Conservation (phyloP, 2,797 vertebrate species). For the Thalassophryne amazonica region DNA sequence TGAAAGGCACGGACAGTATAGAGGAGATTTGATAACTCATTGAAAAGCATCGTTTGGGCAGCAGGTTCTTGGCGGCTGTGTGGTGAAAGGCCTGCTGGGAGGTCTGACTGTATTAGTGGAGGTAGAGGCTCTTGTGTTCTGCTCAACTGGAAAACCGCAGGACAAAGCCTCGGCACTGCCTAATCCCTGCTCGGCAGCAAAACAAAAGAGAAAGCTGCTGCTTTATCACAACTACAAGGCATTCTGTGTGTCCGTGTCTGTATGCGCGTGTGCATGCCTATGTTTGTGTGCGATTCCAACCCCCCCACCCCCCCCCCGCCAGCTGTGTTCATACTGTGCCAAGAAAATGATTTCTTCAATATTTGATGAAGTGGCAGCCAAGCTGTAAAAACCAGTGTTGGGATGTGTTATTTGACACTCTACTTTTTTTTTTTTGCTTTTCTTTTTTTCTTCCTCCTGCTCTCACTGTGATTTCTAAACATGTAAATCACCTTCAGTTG, state of each 20-base stretch:
- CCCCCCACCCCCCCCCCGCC: no score
- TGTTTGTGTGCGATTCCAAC: conserved; percentile 23
- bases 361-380: conserved; percentile 79
- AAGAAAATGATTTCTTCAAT: conserved; percentile 76
- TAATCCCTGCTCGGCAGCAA: conserved; percentile 78
- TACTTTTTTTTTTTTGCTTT: conserved; percentile 30
- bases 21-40: conserved; percentile 80
- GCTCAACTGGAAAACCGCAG: conserved; percentile 80
- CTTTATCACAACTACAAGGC: conserved; percentile 78
- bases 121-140: conserved; percentile 81
- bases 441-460: conserved; percentile 46
- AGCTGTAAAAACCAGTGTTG: conserved; percentile 70
- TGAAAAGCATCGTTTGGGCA: conserved; percentile 79
- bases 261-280: conserved; percentile 24
- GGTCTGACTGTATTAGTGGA: conserved; percentile 79
- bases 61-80: conserved; percentile 74
- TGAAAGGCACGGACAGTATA: conserved; percentile 79
- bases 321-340: conserved; percentile 71
- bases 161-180: conserved; percentile 77
- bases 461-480: conserved; percentile 57
- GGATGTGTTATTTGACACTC: conserved; percentile 68
- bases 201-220: conserved; percentile 80
- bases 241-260: conserved; percentile 65
- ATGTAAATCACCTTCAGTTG: conserved; percentile 68
- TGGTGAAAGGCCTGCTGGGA: conserved; percentile 80